Base-by-base conservation (phyloP, 2,113 vertebrate species). In the Pluvialis apricaria region DNA sequence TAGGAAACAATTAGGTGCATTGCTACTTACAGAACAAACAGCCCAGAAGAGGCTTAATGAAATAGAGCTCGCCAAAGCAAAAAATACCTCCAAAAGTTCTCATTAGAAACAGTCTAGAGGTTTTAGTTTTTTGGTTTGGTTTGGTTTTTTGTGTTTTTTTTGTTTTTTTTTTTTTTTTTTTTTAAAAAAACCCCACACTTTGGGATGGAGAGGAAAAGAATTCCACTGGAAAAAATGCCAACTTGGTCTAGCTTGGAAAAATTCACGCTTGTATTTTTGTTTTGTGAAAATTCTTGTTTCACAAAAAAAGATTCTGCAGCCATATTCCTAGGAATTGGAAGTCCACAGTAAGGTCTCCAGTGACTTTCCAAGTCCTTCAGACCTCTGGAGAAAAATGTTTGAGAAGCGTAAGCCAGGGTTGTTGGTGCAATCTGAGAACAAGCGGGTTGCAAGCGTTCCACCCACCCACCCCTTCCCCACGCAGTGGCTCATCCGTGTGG, bases 21-120 rank as follows among this genome's bases (percentile, higher is more conserved):
- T 92, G 77, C 83, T 88, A 24, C 55, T 93, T 89, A 44, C 4
- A 88, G 71, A 71, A 69, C 66, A 81, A 95, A 54, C 60, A 94
- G 36, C 29, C 29, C 85, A 66, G 68, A 92, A 66, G 26, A 61
- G 38, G 38, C 34, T 66, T 90, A 54, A 54, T 0, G 0, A 85
- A 87, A 85, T 13, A 72, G 45, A 81, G 84, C 62, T 80, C 0
- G 0, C 45, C 31, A 75, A 94, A 86, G 57, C 28, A 86, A 87
- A 90, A 88, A 79, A 69, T 16, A 71, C 31, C 38, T 92, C n/a
- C 21, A 38, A 61, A 89, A 61, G 5, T 7, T 84, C 26, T 79
- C 2, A 0, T 54, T 73, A 61, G 44, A 88, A 96, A 90, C 34
- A 40, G n/a, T 32, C 62, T 6, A 24, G 40, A 44, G 38, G 21